Conservation (phyloP, 2,888 invertebrate species). For the Eledona agricola region DNA sequence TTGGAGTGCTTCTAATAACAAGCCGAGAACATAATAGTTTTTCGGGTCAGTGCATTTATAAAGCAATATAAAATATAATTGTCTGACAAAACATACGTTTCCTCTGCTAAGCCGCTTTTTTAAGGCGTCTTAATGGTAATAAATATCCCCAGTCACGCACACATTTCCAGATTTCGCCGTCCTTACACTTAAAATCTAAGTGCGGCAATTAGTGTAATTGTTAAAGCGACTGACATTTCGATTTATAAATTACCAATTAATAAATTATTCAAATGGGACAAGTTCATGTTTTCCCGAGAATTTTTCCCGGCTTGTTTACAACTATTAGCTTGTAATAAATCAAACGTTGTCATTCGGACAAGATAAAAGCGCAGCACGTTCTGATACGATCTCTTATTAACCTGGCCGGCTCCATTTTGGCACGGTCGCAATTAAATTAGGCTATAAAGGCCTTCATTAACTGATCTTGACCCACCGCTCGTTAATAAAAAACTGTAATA, state of each 20-base stretch:
- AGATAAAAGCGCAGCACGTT: constrained; percentile 21
- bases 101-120: constrained; percentile 21
- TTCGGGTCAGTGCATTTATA: constrained; percentile 33
- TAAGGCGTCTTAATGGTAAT: constrained; percentile 30
- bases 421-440: constrained; percentile 25
- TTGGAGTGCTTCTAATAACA: constrained; percentile 19
- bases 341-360: constrained; percentile 23
- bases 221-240: not conserved
- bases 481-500: constrained; percentile 20
- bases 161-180: constrained; percentile 23
- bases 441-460: constrained; percentile 18
- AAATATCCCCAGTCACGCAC: constrained; percentile 35
- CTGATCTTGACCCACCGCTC: constrained; percentile 8
- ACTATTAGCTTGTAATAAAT: constrained; percentile 18
- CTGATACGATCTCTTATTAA: constrained; percentile 22
- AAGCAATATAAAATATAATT: constrained; percentile 34
- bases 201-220: constrained; percentile 4
- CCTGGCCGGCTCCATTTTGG: too few species aligned
- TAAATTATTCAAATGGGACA: constrained; percentile 15
- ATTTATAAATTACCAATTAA: constrained; percentile 5
- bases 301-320: constrained; percentile 11
- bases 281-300: constrained; percentile 2
- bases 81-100: constrained; percentile 37
- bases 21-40: constrained; percentile 15
- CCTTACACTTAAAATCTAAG: constrained; percentile 10